Conservation (phyloP, 2,113 vertebrate species). For the Cyprinus carpio region DNA sequence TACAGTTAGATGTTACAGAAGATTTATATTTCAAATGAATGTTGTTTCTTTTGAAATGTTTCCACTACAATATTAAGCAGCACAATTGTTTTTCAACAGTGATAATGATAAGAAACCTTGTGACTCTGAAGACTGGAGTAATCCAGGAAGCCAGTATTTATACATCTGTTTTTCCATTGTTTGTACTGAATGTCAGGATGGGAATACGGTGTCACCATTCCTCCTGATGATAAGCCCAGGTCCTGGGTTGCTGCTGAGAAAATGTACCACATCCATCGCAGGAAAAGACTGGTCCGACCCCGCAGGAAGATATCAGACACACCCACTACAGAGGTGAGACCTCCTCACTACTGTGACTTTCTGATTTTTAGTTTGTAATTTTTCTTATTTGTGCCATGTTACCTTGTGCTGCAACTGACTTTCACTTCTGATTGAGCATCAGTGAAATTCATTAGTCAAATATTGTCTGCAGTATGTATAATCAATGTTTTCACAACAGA, state of each 20-base stretch:
- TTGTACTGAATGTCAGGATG: slow-evolving; percentile 77
- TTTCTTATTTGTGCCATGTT: not conserved
- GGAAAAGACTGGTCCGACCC: slow-evolving; percentile 83
- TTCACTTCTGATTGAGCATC: not conserved
- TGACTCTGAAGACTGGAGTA: not conserved
- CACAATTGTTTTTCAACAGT: not conserved
- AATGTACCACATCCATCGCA: slow-evolving; percentile 94
- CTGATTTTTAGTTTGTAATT: not conserved
- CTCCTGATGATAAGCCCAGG: slow-evolving; percentile 89
- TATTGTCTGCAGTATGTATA: not conserved
- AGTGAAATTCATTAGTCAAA: not conserved
- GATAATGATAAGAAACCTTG: not conserved
- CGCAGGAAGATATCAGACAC: slow-evolving; percentile 80
- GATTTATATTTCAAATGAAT: not conserved
- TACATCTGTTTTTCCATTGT: not conserved
- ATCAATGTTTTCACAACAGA: slow-evolving; percentile 56
- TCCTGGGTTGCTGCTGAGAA: slow-evolving; percentile 96
- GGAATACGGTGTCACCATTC: slow-evolving; percentile 97
- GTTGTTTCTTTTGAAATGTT: not conserved
- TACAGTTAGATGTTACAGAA: not conserved
- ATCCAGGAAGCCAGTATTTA: not conserved
- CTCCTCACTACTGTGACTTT: not conserved
- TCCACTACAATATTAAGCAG: not conserved
- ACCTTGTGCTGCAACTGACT: not conserved
- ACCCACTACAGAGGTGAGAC: slow-evolving; percentile 72